phyloP scores from a whole-genome alignment of 2,888 invertebrate species.

The Antheraea assamensis region DNA sequence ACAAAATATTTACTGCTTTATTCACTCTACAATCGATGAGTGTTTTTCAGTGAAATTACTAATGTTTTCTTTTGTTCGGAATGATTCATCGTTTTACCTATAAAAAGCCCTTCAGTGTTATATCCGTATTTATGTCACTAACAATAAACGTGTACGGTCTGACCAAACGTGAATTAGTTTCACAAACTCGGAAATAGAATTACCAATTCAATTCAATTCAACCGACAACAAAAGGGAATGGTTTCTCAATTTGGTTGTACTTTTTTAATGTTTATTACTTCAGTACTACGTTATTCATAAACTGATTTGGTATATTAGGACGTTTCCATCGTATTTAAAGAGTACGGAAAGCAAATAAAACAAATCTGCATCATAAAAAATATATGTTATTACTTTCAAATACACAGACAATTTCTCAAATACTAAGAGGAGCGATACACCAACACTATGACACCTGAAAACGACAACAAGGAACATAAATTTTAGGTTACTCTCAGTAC shows the following conservation, averaged over 20 bases:
- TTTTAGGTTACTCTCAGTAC: too few relatives aligned
- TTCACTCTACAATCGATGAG: background rate
- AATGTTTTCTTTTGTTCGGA: constrained; percentile 6
- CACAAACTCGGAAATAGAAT: too few relatives aligned
- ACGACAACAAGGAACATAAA: background rate
- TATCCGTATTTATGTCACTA: background rate
- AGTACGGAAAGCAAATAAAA: background rate
- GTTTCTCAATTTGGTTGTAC: too few relatives aligned
- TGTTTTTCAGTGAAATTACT: constrained; percentile 12
- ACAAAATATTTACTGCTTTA: background rate
- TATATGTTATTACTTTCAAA: background rate
- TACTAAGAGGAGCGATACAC: background rate
- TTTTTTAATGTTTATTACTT: too few relatives aligned
- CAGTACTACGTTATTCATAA: too few relatives aligned
- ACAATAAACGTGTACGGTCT: background rate
- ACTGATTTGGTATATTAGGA: too few relatives aligned
- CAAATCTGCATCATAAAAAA: background rate
- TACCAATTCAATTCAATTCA: too few relatives aligned
- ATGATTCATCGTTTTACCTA: constrained; percentile 11
- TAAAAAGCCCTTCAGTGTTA: background rate
- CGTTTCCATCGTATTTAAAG: background rate
- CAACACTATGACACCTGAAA: constrained; percentile 10
- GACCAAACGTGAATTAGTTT: too few relatives aligned
- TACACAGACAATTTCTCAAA: constrained; percentile 9
- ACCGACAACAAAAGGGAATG: too few relatives aligned